Percentiles rank a stretch among this genome's conserved stretches.
phyloP scores from a whole-genome alignment of 2,888 invertebrate genomes.

The Amitus sp. region DNA sequence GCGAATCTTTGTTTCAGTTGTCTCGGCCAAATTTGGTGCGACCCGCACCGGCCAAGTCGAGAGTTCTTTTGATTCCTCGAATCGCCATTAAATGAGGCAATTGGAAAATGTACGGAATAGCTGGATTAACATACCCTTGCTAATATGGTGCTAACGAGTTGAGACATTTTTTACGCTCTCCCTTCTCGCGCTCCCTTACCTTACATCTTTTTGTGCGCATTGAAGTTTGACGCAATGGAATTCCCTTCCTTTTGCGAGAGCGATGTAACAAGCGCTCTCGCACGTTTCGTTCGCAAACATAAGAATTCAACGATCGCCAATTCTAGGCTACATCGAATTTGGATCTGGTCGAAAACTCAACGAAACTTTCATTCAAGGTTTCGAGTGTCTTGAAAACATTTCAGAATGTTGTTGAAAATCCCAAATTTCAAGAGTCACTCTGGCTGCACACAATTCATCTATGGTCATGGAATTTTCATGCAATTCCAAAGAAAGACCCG shows the following conservation, averaged over 20 bases:
- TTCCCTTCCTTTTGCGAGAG: conserved; percentile 4
- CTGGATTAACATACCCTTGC: conserved; percentile 31
- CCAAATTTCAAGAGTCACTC: neutral
- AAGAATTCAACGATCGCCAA: conserved; percentile 12
- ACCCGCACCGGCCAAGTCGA: conserved; percentile 20
- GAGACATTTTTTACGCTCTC: neutral
- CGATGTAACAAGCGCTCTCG: neutral
- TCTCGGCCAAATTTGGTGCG: conserved; percentile 44
- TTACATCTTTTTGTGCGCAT: conserved; percentile 3
- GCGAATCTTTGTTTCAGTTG: conserved; percentile 45
- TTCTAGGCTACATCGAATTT: conserved; percentile 11
- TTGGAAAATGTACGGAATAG: conserved; percentile 6
- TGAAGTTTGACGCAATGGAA: conserved; percentile 2
- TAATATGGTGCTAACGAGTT: conserved; percentile 31
- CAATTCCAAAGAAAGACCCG: too few relatives aligned
- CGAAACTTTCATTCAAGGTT: neutral
- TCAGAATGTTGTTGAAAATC: neutral
- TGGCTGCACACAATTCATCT: too few relatives aligned
- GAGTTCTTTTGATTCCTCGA: conserved; percentile 1
- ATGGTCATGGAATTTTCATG: too few relatives aligned
- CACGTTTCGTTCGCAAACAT: conserved; percentile 1
- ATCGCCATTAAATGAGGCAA: neutral
- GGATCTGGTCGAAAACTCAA: conserved; percentile 4
- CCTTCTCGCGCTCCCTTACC: conserved; percentile 8
- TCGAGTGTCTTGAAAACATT: neutral